Percentiles rank a stretch among this genome's conserved stretches.
These are phyloP conservation scores for Eristalis intricaria DNA, from an alignment of 2,888 invertebrate species.

Conservation along the genomic window DNA sequence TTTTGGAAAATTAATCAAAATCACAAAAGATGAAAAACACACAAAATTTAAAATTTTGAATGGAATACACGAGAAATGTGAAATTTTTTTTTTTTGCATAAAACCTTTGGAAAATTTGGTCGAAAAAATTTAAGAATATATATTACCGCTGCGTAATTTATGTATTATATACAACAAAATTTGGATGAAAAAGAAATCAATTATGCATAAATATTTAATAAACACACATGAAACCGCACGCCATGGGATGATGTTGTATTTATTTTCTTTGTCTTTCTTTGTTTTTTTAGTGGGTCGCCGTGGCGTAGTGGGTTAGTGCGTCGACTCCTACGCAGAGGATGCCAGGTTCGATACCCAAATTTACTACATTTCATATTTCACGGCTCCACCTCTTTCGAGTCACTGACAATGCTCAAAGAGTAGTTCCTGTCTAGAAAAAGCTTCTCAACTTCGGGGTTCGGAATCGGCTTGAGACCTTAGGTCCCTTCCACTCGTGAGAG, in stretches of 20 bases:
- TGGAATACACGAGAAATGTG: conserved; percentile 16
- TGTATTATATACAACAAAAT: conserved; percentile 67
- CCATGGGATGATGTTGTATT: neutral
- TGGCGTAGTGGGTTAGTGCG: too few relatives aligned
- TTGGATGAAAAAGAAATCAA: conserved; percentile 57
- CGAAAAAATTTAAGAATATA: conserved; percentile 15
- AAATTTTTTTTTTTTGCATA: conserved; percentile 51
- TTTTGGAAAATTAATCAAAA: conserved; percentile 49
- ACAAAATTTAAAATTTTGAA: conserved; percentile 42
- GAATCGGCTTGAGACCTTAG: too few relatives aligned
- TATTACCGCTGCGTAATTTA: conserved; percentile 58
- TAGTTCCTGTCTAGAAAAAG: too few relatives aligned
- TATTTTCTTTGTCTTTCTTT: neutral
- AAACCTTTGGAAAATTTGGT: conserved; percentile 57
- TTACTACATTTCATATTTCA: too few relatives aligned
- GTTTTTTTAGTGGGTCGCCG: neutral
- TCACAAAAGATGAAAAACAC: neutral
- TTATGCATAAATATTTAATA: conserved; percentile 70
- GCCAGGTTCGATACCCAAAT: too few relatives aligned
- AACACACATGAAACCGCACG: conserved; percentile 63
- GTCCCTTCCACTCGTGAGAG: too few relatives aligned
- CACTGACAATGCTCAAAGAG: too few relatives aligned
- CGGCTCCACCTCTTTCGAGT: too few relatives aligned
- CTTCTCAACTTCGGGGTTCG: too few relatives aligned
- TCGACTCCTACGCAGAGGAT: too few relatives aligned